Base-by-base conservation (phyloP, 2,888 invertebrate genomes). In the Ligdia adustata region DNA sequence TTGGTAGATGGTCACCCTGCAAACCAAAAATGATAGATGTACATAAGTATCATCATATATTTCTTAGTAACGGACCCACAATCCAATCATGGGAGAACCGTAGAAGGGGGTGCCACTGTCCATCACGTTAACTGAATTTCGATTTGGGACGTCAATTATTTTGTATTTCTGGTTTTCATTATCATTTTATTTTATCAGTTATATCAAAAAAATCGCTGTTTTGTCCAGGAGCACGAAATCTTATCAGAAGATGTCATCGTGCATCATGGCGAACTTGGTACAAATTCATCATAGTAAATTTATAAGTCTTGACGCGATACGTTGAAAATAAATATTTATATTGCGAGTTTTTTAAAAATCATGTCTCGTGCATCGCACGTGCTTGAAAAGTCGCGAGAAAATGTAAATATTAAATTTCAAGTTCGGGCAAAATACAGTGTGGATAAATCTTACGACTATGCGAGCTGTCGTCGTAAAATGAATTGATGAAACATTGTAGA, bases 1-100 rank as follows among this genome's bases (percentile, higher is more conserved):
- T 96, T 7, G 96, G 96, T 29, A 96, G 83, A 77, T 96, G 95
- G 33, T 93, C 94, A 22, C 96, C 95, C 78, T 90, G 75, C 7
- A 81, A 55, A n/a, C n/a, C n/a, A n/a, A n/a, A n/a, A n/a, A n/a
- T n/a, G n/a, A n/a, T n/a, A n/a, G n/a, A n/a, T n/a, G n/a, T n/a
- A n/a, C n/a, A n/a, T n/a, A n/a, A n/a, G n/a, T n/a, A n/a, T n/a
- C n/a, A n/a, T n/a, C n/a, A n/a, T n/a, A n/a, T n/a, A n/a, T n/a
- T n/a, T n/a, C n/a, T n/a, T n/a, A n/a, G n/a, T n/a, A n/a, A n/a
- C n/a, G n/a, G n/a, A n/a, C n/a, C n/a, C n/a, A n/a, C n/a, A n/a
- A n/a, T n/a, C n/a, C n/a, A n/a, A n/a, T n/a, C n/a, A n/a, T n/a
- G n/a, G n/a, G n/a, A n/a, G n/a, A n/a, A n/a, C n/a, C n/a, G n/a